A percentile compares a stretch with the other conserved stretches of the same genome.
These are phyloP conservation scores for Papilio polyxenes DNA, from an alignment of 1,140 invertebrate species.

Conservation along the genomic window DNA sequence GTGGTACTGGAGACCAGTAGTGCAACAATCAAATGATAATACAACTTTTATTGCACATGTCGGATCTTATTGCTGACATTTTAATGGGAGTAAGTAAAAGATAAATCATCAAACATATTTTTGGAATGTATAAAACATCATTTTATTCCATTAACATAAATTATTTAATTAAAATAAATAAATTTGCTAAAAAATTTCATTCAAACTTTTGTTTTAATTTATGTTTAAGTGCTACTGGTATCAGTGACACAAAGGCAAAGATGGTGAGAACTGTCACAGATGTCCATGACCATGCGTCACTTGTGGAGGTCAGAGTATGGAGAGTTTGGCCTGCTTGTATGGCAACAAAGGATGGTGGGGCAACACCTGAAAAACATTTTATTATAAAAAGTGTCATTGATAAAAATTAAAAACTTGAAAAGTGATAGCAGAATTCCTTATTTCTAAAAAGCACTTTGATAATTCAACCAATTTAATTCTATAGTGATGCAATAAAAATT, in stretches of 20 bases:
- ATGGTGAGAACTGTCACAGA: slow-evolving; percentile 89
- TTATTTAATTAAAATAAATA: slow-evolving; percentile 68
- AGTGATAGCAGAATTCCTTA: too few relatives aligned
- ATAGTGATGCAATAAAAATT: too few relatives aligned
- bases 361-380: slow-evolving; percentile 94
- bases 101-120: slow-evolving; percentile 45
- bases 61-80: slow-evolving; percentile 84
- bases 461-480: too few relatives aligned
- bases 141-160: slow-evolving; percentile 56
- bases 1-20: slow-evolving; percentile 90
- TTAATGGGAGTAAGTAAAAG: slow-evolving; percentile 19
- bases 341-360: slow-evolving; percentile 97
- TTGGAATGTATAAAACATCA: slow-evolving; percentile 72
- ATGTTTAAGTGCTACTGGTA: slow-evolving; percentile 96
- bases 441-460: too few relatives aligned
- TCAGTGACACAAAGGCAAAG: slow-evolving; percentile 91
- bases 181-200: slow-evolving; percentile 71
- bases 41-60: slow-evolving; percentile 85
- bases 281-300: slow-evolving; percentile 93
- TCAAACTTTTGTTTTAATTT: slow-evolving; percentile 91
- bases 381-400: slow-evolving; percentile 20
- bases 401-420: neutral
- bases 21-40: slow-evolving; percentile 82
- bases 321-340: slow-evolving; percentile 98
- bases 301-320: slow-evolving; percentile 94